These are phyloP conservation scores for Takifugu bimaculatus DNA, from an alignment of 2,113 vertebrate genomes.

Conservation along the genomic window DNA sequence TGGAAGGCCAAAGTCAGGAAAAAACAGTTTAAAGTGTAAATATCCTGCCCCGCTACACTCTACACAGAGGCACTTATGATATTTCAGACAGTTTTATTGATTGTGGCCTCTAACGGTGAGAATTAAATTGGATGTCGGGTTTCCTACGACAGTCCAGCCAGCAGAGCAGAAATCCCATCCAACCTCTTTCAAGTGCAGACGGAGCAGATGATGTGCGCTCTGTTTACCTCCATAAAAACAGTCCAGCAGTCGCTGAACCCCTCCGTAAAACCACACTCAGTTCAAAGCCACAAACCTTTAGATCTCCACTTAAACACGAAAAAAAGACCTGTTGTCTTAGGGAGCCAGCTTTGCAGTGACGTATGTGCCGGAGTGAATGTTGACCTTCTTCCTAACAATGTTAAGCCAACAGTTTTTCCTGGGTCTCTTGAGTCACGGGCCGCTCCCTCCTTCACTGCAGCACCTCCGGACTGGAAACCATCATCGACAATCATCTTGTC, in stretches of 20 bases:
- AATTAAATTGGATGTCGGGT: too few relatives aligned
- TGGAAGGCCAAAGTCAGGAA: conserved; percentile 8
- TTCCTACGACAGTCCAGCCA: too few relatives aligned
- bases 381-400: conserved; percentile 54
- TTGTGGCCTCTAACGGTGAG: conserved; percentile 5
- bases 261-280: conserved; percentile 19
- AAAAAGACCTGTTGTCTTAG: conserved; percentile 16
- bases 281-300: conserved; percentile 44
- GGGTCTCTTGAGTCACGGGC: conserved; percentile 33
- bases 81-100: conserved; percentile 18
- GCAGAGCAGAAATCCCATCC: background rate
- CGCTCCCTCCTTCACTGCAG: conserved; percentile 21
- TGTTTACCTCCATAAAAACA: conserved; percentile 52
- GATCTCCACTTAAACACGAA: conserved; percentile 38
- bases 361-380: conserved; percentile 38
- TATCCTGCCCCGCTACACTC: conserved; percentile 37
- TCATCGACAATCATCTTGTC: conserved; percentile 22
- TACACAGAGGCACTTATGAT: background rate
- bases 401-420: conserved; percentile 60
- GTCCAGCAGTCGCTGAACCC: conserved; percentile 27
- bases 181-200: conserved; percentile 20
- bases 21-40: background rate
- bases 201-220: conserved; percentile 29
- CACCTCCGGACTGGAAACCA: conserved; percentile 37
- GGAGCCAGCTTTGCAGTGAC: conserved; percentile 54